Evolutionary conservation across 2,888 invertebrate genomes (phyloP).

Genomic region (Cheilosia impressa): DNA sequence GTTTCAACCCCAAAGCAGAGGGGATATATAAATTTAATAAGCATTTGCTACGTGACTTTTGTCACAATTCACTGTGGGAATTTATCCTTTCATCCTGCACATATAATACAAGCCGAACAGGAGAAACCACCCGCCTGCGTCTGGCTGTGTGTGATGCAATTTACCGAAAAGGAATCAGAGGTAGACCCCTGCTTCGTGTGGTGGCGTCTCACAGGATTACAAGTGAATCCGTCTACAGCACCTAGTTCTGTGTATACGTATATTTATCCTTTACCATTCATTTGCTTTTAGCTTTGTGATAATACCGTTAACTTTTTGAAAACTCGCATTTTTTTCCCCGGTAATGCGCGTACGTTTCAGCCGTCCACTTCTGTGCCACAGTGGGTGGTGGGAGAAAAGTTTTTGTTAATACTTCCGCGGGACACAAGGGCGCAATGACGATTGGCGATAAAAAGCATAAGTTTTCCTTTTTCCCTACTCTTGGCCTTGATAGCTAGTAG

Average conservation of each 20-base stretch:
- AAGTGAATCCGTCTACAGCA: conserved; percentile 38
- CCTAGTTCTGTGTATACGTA: background rate
- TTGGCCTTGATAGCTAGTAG: conserved; percentile 30
- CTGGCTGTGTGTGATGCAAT: conserved; percentile 31
- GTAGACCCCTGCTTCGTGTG: background rate
- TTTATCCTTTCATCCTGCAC: conserved; percentile 47
- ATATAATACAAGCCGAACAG: conserved; percentile 18
- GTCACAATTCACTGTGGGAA: conserved; percentile 64
- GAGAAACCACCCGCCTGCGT: conserved; percentile 14
- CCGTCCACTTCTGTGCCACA: conserved; percentile 7
- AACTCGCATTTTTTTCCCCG: conserved; percentile 34
- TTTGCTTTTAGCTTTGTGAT: conserved; percentile 38
- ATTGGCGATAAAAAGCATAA: conserved; percentile 61
- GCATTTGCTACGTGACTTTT: conserved; percentile 69
- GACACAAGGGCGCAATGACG: conserved; percentile 50
- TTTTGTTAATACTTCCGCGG: conserved; percentile 52
- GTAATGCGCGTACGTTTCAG: conserved; percentile 23
- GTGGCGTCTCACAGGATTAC: conserved; percentile 35
- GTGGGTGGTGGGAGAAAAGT: conserved; percentile 40
- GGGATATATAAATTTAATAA: conserved; percentile 66
- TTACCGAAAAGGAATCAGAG: conserved; percentile 38
- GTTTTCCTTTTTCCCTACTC: conserved; percentile 31
- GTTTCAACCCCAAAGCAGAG: conserved; percentile 38
- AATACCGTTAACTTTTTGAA: conserved; percentile 47
- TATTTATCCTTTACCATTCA: conserved; percentile 3